These are phyloP conservation scores for Toxostoma redivivum DNA, from an alignment of 2,113 vertebrate species.

Conservation along the genomic window DNA sequence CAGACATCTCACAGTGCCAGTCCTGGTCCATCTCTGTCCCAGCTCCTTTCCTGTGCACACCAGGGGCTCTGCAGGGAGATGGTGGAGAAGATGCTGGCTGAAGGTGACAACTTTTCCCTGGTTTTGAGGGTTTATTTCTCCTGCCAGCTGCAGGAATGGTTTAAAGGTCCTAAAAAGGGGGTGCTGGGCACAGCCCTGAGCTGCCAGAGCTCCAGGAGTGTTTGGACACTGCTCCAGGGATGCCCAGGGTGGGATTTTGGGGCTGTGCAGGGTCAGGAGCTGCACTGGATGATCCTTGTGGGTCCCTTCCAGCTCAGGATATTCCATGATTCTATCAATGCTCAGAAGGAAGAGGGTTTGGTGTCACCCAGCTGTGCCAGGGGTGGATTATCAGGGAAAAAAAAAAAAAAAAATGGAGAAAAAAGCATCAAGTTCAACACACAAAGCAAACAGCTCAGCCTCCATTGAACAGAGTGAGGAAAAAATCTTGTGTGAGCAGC, in stretches of 20 bases:
- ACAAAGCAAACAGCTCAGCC: not conserved
- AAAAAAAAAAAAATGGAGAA: not conserved
- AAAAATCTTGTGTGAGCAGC: not conserved
- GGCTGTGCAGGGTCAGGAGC: not conserved
- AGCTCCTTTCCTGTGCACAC: rapidly evolving
- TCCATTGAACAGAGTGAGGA: not conserved
- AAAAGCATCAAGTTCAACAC: not conserved
- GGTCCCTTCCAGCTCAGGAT: not conserved
- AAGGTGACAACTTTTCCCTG: not conserved
- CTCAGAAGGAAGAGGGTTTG: not conserved
- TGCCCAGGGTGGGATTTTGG: not conserved
- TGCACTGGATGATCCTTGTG: not conserved
- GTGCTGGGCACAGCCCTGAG: rapidly evolving
- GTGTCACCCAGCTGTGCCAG: not conserved
- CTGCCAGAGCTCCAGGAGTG: not conserved
- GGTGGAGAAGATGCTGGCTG: not conserved
- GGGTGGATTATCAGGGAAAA: not conserved
- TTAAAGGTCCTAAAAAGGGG: not conserved
- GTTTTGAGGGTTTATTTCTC: not conserved
- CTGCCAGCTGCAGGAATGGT: not conserved
- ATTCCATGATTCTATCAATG: not conserved
- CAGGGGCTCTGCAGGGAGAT: not conserved
- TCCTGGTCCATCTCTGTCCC: not conserved
- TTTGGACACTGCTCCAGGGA: rapidly evolving
- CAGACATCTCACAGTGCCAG: not conserved